Conservation (phyloP, 2,888 invertebrate genomes). For the Caenorhabditis panamensis region DNA sequence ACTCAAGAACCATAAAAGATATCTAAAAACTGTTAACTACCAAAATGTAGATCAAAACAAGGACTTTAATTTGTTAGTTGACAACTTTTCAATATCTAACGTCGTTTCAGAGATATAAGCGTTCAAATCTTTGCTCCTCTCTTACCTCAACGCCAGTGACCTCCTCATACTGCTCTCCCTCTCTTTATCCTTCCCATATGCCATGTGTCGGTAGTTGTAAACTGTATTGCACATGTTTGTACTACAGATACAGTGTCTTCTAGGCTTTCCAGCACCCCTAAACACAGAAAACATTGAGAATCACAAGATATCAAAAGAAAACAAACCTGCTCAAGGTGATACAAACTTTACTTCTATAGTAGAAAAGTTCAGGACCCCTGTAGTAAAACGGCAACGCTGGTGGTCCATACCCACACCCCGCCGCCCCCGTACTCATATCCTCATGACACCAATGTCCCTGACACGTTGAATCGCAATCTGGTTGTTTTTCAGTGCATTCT, state of each 20-base stretch:
- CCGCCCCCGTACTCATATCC: constrained; percentile 74
- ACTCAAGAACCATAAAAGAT: too few relatives aligned
- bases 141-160: constrained; percentile 61
- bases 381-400: constrained; percentile 79
- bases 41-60: too few relatives aligned
- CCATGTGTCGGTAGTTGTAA: constrained; percentile 16
- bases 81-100: constrained; percentile 7
- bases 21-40: too few relatives aligned
- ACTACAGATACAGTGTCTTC: constrained; percentile 78
- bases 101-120: too few relatives aligned
- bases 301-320: neutral
- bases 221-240: constrained; percentile 67
- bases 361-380: constrained; percentile 75
- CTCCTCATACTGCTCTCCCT: constrained; percentile 57
- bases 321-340: constrained; percentile 75
- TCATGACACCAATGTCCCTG: constrained; percentile 79
- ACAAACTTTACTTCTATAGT: constrained; percentile 74
- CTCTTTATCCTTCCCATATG: constrained; percentile 10
- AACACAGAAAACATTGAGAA: neutral
- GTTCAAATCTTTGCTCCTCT: too few relatives aligned
- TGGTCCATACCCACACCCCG: constrained; percentile 80
- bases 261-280: constrained; percentile 71
- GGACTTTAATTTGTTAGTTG: too few relatives aligned
- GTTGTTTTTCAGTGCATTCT: constrained; percentile 76
- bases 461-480: constrained; percentile 78